Evolutionary conservation across 2,113 vertebrate genomes (phyloP), one percentile per base, ranked within the genome.

Genomic region (Orientallactaga bullata): DNA sequence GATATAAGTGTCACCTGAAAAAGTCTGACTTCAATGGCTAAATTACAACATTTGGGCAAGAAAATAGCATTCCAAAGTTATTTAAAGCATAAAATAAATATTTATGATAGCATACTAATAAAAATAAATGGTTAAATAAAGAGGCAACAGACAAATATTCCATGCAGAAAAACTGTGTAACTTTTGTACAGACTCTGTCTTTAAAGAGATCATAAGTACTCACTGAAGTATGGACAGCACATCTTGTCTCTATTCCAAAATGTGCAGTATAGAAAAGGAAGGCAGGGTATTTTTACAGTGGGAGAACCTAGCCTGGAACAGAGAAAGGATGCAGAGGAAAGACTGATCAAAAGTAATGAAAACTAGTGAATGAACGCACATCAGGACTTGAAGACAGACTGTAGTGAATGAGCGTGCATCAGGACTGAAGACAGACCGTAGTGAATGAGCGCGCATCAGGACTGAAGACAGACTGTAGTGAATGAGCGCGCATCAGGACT

Each of bases 91-190:
- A 69, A 89, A 93, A 85, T 65, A 10, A 72, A 73, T 82, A 72
- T 32, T 9, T 11, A 73, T 65, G 12, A 78, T 6, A 61, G 61
- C 2, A 23, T 60, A n/a, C 13, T 82, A 12, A 88, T 39, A n/a
- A 66, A 69, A 73, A 65, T 93, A 69, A 73, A 65, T 93, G 21
- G 58, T 26, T 72, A 83, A 51, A 82, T 55, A 94, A 88, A 85
- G 69, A 30, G 7, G 55, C 35, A 73, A 73, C 28, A 77, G 10
- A 68, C 7, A 91, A 93, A 94, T 83, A 23, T 80, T 1, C 30
- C 23, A 32, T 58, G 15, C 13, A 92, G 17, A 93, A 91, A 23
- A 94, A 65, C 32, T 28, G 76, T 47, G n/a, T 68, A 94, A 85
- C 72, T 61, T 89, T 61, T 77, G 10, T 21, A 77, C 1, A 63